Base-by-base conservation (phyloP, 2,113 vertebrate species). In the Eubucco bourcierii region DNA sequence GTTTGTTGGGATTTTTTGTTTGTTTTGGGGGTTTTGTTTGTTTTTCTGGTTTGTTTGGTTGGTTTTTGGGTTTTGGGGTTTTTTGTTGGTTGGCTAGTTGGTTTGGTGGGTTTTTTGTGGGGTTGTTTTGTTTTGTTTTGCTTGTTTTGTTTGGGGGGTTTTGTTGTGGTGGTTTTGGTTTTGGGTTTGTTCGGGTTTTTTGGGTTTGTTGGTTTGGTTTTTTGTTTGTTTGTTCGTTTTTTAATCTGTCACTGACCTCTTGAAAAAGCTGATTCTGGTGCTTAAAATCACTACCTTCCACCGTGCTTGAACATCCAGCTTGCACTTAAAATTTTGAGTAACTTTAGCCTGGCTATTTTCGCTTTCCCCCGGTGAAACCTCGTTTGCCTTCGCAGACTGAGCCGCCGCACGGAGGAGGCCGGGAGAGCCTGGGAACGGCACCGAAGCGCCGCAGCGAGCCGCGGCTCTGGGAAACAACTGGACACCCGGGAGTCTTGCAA, bases 401-500 rank as follows among this genome's bases (percentile, higher is more conserved):
- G 64, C 15, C 20, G 84, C 55, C 75, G 37, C 73, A 67, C 74
- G 81, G 84, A 4, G 3, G 68, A 63, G 63, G 74, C 84, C 13
- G 0, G 61, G 73, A 82, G 87, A 83, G 91, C 93, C 91, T 90
- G 93, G 94, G 93, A 91, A 92, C 2, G 1, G 65, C 58, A 12
- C 10, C 63, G 34, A 74, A 84, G 66, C 16, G 52, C 70, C 2
- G 2, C 63, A 53, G 37, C 3, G 1, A 82, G 67, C 37, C 37
- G 37, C 37, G 87, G 68, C 58, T 84, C 34, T 20, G 81, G 73
- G 90, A 93, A 95, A 68, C 82, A 81, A 83, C 80, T 14, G 90
- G 91, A 93, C 87, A 95, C 79, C 50, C 82, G 75, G 28, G 15
- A 58, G 68, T 46, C 75, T 84, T 90, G 92, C 90, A 92, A 86